Evolutionary conservation across 2,888 invertebrate genomes (phyloP).

Genomic region (Zygothrica quintamaculata): DNA sequence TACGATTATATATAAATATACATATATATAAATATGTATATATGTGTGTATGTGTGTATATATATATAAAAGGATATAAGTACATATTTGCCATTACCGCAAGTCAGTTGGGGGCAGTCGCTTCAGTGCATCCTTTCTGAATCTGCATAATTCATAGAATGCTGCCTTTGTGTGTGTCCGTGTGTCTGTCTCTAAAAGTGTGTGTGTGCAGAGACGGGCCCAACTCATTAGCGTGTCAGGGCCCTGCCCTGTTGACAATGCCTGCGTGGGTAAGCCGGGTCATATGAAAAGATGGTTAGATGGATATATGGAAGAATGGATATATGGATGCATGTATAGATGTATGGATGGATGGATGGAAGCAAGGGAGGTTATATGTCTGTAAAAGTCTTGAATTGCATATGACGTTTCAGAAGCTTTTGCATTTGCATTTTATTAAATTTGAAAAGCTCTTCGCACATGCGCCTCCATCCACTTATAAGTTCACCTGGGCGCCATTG

Average conservation of each 20-base stretch:
- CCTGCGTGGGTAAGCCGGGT: not conserved
- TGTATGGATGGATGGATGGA: conserved; percentile 15
- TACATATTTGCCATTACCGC: conserved; percentile 59
- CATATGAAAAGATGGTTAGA: conserved; percentile 1
- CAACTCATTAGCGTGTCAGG: conserved; percentile 71
- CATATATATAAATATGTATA: not conserved
- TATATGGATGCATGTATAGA: conserved; percentile 12
- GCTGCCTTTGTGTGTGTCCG: conserved; percentile 32
- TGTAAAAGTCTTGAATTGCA: conserved; percentile 44
- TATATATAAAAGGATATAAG: conserved; percentile 13
- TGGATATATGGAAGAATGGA: not conserved
- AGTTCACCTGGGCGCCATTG: conserved; percentile 67
- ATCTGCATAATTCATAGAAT: conserved; percentile 66
- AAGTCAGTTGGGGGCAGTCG: conserved; percentile 56
- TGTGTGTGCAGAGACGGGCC: conserved; percentile 30
- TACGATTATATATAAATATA: conserved; percentile 11
- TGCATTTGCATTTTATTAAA: conserved; percentile 79
- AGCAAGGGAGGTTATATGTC: conserved; percentile 47
- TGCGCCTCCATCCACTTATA: conserved; percentile 31
- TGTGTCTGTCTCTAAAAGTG: not conserved
- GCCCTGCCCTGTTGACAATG: conserved; percentile 26
- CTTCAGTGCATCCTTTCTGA: conserved; percentile 62
- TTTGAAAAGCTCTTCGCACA: conserved; percentile 72
- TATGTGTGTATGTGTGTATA: too few relatives aligned
- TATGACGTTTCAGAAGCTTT: conserved; percentile 63